These are phyloP conservation scores for Emmelina monodactyla DNA, from an alignment of 2,888 invertebrate species.

Conservation along the genomic window DNA sequence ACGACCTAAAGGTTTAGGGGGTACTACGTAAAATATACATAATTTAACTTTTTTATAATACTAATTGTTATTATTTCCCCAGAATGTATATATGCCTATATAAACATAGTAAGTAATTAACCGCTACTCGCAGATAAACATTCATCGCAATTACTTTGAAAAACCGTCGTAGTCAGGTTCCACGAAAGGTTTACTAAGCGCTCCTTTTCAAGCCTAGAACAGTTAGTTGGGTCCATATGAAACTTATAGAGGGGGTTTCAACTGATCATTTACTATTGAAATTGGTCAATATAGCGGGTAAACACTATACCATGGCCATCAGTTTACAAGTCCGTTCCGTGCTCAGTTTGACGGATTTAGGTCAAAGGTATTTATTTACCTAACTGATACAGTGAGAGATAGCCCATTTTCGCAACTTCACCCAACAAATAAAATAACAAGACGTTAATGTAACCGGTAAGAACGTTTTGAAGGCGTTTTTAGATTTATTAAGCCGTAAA, in stretches of 20 bases:
- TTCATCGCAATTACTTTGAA: too few relatives aligned
- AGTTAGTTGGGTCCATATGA: slow-evolving; percentile 26
- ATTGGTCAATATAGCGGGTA: slow-evolving; percentile 23
- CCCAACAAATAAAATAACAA: slow-evolving; percentile 28
- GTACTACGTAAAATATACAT: too few relatives aligned
- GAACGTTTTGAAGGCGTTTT: slow-evolving; percentile 21
- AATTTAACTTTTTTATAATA: too few relatives aligned
- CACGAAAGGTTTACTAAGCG: slow-evolving; percentile 19
- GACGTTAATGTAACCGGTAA: slow-evolving; percentile 24
- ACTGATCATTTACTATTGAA: slow-evolving; percentile 25
- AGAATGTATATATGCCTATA: too few relatives aligned
- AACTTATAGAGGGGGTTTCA: slow-evolving; percentile 22
- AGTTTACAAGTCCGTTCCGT: slow-evolving; percentile 30
- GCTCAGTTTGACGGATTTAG: slow-evolving; percentile 36
- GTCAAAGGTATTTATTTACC: slow-evolving; percentile 52
- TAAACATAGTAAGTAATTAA: too few relatives aligned
- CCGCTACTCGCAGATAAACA: too few relatives aligned
- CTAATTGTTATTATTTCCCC: too few relatives aligned
- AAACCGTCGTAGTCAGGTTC: too few relatives aligned
- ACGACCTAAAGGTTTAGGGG: too few relatives aligned
- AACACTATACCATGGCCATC: slow-evolving; percentile 24
- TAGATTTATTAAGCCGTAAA: slow-evolving; percentile 41
- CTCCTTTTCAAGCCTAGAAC: slow-evolving; percentile 24
- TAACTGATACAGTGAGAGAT: slow-evolving; percentile 35
- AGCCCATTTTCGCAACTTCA: slow-evolving; percentile 32